Evolutionary conservation across 2,113 vertebrate species (phyloP).

Genomic region (Erinaceus europaeus): DNA sequence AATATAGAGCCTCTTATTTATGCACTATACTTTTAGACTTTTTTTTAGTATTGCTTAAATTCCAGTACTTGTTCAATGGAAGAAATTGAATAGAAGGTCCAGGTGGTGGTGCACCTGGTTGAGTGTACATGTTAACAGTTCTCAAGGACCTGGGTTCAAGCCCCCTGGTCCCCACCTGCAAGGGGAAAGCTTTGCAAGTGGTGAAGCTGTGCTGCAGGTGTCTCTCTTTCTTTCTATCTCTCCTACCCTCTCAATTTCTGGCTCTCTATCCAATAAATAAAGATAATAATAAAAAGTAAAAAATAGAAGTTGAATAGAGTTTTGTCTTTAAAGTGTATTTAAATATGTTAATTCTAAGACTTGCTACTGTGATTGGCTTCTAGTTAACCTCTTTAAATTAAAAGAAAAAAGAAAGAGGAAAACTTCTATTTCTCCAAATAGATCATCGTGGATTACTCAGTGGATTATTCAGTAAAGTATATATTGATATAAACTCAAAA

Average conservation of each 20-base stretch:
- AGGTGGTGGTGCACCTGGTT: too few relatives aligned
- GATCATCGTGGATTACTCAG: background rate
- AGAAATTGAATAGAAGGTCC: slow-evolving; percentile 12
- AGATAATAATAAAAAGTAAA: too few relatives aligned
- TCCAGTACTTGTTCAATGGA: background rate
- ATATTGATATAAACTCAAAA: background rate
- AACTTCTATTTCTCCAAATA: background rate
- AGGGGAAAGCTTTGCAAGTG: too few relatives aligned
- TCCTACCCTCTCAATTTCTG: too few relatives aligned
- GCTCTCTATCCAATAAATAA: too few relatives aligned
- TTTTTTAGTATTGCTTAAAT: slow-evolving; percentile 23
- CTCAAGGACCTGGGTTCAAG: too few relatives aligned
- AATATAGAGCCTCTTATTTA: slow-evolving; percentile 38
- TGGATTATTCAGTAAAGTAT: slow-evolving; percentile 26
- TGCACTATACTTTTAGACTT: slow-evolving; percentile 2
- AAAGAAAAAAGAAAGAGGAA: slow-evolving; percentile 12
- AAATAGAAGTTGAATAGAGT: slow-evolving; percentile 5
- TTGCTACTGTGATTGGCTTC: slow-evolving; percentile 20
- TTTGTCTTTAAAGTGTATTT: background rate
- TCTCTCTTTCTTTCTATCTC: too few relatives aligned
- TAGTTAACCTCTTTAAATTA: background rate
- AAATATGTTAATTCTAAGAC: slow-evolving; percentile 1
- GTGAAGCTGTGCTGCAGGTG: too few relatives aligned
- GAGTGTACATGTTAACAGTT: too few relatives aligned
- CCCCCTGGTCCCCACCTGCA: too few relatives aligned